These are phyloP conservation scores for Unio delphinus DNA, from an alignment of 2,888 invertebrate species.

Conservation along the genomic window DNA sequence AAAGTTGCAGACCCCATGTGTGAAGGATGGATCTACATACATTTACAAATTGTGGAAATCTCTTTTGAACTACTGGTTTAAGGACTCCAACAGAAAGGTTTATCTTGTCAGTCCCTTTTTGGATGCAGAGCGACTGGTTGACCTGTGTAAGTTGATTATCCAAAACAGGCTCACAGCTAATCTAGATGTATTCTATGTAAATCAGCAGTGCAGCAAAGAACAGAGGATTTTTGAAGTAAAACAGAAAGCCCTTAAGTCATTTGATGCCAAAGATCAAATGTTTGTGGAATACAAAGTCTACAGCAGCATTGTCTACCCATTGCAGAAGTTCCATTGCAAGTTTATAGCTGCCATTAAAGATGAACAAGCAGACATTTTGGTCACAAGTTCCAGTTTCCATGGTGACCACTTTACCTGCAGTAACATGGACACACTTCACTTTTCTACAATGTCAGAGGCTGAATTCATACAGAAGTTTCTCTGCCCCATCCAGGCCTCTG, in stretches of 20 bases:
- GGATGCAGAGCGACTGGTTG: constrained; percentile 55
- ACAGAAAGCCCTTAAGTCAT: constrained; percentile 35
- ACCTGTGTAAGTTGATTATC: constrained; percentile 56
- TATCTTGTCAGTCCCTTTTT: constrained; percentile 61
- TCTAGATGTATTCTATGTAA: constrained; percentile 52
- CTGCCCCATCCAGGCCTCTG: constrained; percentile 42
- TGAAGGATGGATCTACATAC: constrained; percentile 49
- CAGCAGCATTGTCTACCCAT: constrained; percentile 52
- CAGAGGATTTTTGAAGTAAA: constrained; percentile 49
- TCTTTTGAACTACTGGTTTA: constrained; percentile 59
- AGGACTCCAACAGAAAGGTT: constrained; percentile 45
- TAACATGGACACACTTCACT: constrained; percentile 43
- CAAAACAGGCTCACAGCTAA: constrained; percentile 47
- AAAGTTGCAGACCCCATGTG: constrained; percentile 34
- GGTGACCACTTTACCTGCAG: constrained; percentile 47
- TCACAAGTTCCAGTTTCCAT: constrained; percentile 60
- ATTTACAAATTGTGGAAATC: constrained; percentile 65
- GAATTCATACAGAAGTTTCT: constrained; percentile 48
- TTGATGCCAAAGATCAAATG: constrained; percentile 47
- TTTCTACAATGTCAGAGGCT: constrained; percentile 43
- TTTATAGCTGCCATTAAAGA: constrained; percentile 56
- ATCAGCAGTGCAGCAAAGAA: constrained; percentile 37
- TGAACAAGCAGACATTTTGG: constrained; percentile 50
- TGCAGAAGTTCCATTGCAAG: constrained; percentile 45
- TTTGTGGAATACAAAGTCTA: constrained; percentile 62